phyloP scores from a whole-genome alignment of 2,797 vertebrate species.

The Paguma larvata region DNA sequence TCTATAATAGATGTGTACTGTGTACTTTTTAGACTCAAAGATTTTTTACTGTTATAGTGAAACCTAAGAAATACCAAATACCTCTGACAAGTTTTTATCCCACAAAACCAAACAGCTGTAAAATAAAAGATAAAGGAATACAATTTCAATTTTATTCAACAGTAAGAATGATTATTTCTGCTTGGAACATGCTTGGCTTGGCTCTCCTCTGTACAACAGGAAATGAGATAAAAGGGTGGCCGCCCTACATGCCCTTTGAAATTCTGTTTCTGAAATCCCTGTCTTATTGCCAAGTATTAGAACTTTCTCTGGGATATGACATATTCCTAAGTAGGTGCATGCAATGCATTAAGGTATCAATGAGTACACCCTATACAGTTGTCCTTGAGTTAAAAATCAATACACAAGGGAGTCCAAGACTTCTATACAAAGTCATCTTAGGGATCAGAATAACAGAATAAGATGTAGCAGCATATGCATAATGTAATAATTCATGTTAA shows the following conservation, averaged over 20 bases:
- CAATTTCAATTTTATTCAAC: conserved; percentile 9
- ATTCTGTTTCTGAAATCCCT: conserved; percentile 57
- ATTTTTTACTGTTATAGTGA: conserved; percentile 28
- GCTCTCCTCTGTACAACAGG: neutral
- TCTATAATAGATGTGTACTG: neutral
- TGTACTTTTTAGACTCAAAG: neutral
- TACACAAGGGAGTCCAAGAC: neutral
- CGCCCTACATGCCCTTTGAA: neutral
- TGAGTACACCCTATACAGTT: neutral
- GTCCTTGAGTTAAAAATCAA: conserved; percentile 13
- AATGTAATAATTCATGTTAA: conserved; percentile 18
- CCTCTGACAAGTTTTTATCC: neutral
- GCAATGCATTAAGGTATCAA: neutral
- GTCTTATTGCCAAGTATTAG: neutral
- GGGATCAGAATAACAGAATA: conserved; percentile 48
- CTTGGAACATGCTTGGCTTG: conserved; percentile 3
- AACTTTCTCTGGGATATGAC: neutral
- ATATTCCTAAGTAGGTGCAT: conserved; percentile 10
- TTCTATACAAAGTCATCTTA: conserved; percentile 22
- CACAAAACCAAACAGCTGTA: conserved; percentile 38
- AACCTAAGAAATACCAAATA: conserved; percentile 46
- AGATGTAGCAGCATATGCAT: neutral
- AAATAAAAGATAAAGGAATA: conserved; percentile 50
- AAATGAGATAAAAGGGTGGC: conserved; percentile 1
- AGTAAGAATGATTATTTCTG: conserved; percentile 29